Percentiles rank a stretch among this genome's conserved stretches.
Conservation (phyloP, 2,797 vertebrate genomes). For the Eidolon dupreanum region DNA sequence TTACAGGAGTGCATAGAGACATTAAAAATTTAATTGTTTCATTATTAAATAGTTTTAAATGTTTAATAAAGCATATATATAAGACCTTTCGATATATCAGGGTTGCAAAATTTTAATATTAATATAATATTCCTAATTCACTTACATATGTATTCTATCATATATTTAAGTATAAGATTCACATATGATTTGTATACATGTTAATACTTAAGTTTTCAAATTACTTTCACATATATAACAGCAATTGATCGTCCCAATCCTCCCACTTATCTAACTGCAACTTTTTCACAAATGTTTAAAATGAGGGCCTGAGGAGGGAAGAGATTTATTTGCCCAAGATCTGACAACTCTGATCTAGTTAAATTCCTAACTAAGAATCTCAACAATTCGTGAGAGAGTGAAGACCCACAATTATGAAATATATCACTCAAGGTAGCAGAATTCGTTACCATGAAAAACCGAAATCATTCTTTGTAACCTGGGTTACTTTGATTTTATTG, state of each 20-base stretch:
- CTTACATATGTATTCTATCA: not conserved
- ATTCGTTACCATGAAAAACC: not conserved
- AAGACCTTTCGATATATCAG: not conserved
- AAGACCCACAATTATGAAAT: not conserved
- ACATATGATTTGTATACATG: not conserved
- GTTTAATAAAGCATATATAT: not conserved
- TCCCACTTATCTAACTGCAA: not conserved
- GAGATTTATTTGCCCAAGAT: not conserved
- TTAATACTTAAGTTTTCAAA: not conserved
- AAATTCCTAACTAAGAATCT: not conserved
- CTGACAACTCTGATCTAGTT: not conserved
- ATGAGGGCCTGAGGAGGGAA: not conserved
- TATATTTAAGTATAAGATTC: not conserved
- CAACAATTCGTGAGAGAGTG: not conserved
- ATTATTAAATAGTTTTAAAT: constrained; percentile 7
- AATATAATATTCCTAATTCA: not conserved
- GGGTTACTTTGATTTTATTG: not conserved
- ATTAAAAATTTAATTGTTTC: not conserved
- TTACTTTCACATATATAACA: not conserved
- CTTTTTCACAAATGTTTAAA: constrained; percentile 14
- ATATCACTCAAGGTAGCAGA: not conserved
- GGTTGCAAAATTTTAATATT: not conserved
- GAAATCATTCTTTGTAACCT: not conserved
- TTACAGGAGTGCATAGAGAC: not conserved
- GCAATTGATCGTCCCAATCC: not conserved